phyloP scores from a whole-genome alignment of 2,113 vertebrate species.

The Poeciliopsis turrubarensis region DNA sequence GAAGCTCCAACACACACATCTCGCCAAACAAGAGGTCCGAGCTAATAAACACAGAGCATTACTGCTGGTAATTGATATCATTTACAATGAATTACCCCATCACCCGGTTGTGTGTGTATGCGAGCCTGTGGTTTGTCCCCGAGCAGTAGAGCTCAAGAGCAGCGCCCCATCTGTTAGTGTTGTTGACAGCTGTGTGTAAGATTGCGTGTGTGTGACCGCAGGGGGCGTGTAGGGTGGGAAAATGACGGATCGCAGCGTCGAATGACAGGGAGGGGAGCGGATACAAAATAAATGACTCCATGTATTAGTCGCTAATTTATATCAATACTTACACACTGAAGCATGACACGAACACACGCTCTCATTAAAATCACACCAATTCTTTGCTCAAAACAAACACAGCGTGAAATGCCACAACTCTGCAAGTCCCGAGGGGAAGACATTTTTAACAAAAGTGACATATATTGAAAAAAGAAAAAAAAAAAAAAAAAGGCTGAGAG shows the following conservation, averaged over 20 bases:
- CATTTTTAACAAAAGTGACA: conserved; percentile 39
- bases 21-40: conserved; percentile 28
- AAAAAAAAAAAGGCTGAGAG: conserved; percentile 14
- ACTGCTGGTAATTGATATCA: conserved; percentile 59
- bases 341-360: conserved; percentile 16
- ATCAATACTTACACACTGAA: conserved; percentile 46
- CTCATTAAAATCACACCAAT: conserved; percentile 35
- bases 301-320: conserved; percentile 58
- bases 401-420: conserved; percentile 32
- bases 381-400: conserved; percentile 38
- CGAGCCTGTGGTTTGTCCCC: conserved; percentile 30
- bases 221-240: conserved; percentile 37
- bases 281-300: conserved; percentile 63
- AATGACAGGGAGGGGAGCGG: conserved; percentile 40
- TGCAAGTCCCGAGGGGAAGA: conserved; percentile 16
- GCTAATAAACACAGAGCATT: conserved; percentile 51
- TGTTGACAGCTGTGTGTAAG: conserved; percentile 55
- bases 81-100: conserved; percentile 68
- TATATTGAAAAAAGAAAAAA: background rate
- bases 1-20: conserved; percentile 16
- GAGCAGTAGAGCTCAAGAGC: conserved; percentile 37
- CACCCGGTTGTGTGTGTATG: conserved; percentile 49
- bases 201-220: conserved; percentile 7
- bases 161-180: conserved; percentile 69
- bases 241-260: conserved; percentile 66